A percentile compares a stretch with the other conserved stretches of the same genome.
Evolutionary conservation across 2,797 vertebrate genomes (phyloP).

Genomic region (Clamator glandarius): DNA sequence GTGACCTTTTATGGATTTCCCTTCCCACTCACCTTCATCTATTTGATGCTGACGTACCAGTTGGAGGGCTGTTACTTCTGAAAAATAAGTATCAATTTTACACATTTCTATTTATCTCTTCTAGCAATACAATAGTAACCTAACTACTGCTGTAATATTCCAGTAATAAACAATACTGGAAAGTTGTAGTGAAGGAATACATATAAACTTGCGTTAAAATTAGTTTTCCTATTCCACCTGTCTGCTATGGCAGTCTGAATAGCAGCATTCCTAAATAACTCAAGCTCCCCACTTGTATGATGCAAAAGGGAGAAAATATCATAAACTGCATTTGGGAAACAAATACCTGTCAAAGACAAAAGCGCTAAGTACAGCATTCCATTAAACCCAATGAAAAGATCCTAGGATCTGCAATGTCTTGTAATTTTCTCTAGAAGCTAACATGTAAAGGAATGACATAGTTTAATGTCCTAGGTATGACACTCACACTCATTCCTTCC

Average conservation of each 20-base stretch:
- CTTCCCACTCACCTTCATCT: not conserved
- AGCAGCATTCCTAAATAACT: not conserved
- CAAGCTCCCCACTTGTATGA: not conserved
- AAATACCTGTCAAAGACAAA: conserved; percentile 19
- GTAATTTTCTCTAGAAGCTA: not conserved
- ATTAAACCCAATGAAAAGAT: not conserved
- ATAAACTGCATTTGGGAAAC: not conserved
- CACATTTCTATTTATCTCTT: not conserved
- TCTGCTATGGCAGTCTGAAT: not conserved
- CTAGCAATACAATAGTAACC: not conserved
- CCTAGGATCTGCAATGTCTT: not conserved
- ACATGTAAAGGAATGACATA: not conserved
- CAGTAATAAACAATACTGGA: not conserved
- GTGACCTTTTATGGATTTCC: not conserved
- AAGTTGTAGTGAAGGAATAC: not conserved
- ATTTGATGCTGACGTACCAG: not conserved
- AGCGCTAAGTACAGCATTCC: not conserved
- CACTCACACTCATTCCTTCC: not conserved
- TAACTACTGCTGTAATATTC: not conserved
- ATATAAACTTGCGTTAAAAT: not conserved
- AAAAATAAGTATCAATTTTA: not conserved
- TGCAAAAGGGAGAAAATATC: not conserved
- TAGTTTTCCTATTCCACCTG: not conserved
- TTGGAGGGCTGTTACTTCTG: not conserved
- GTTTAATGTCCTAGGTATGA: not conserved